A percentile compares a stretch with the other conserved stretches of the same genome.
These are phyloP conservation scores for Ciconia stormi DNA, from an alignment of 2,113 vertebrate species.

Conservation along the genomic window DNA sequence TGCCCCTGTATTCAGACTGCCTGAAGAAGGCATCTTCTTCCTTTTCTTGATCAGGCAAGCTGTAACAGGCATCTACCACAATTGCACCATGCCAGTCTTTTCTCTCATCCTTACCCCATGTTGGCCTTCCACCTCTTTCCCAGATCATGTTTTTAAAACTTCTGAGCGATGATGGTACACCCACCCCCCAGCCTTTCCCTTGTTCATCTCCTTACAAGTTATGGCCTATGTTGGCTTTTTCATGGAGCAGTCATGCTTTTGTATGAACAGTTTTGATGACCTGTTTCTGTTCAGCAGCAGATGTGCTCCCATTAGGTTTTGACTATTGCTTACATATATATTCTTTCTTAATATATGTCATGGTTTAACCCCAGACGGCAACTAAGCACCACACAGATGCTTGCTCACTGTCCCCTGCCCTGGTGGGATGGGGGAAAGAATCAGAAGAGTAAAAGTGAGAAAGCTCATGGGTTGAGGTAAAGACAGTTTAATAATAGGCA, in stretches of 20 bases:
- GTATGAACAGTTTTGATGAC: not conserved
- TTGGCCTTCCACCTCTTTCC: not conserved
- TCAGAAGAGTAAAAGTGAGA: no score
- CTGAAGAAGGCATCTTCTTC: not conserved
- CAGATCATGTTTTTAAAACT: not conserved
- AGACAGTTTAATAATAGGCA: no score
- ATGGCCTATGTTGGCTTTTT: not conserved
- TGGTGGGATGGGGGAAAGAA: no score
- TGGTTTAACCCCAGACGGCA: no score
- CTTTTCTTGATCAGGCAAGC: not conserved
- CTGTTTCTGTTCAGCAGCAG: not conserved
- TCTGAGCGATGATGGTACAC: not conserved
- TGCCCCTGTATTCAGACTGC: not conserved
- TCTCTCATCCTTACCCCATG: not conserved
- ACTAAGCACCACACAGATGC: no score
- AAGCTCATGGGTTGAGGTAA: no score
- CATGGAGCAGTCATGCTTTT: not conserved
- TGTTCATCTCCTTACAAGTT: not conserved
- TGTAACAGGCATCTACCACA: not conserved
- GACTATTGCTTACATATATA: not conserved
- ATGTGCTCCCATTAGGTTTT: not conserved
- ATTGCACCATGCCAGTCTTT: accelerated
- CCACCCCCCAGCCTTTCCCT: not conserved
- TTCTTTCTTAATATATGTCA: not conserved
- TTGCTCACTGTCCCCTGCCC: no score